These are phyloP conservation scores for Bos taurus DNA, from an alignment of 2,113 vertebrate genomes.

Conservation along the genomic window ARS-UCD2.0 NC_037331.1:118692501-118693000, in stretches of 20 bases:
- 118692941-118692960: not conserved
- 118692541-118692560: not conserved
- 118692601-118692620: not conserved
- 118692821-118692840: not conserved
- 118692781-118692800: rapidly evolving
- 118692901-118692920: not conserved
- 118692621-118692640: not conserved
- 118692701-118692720: not conserved
- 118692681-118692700: not conserved
- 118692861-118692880: not conserved
- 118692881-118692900: too few relatives aligned
- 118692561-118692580: not conserved
- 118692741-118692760: not conserved
- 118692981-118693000: not conserved
- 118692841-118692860: not conserved
- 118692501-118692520: rapidly evolving
- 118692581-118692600: not conserved
- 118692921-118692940: not conserved
- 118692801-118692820: rapidly evolving
- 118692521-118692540: rapidly evolving
- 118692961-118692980: not conserved
- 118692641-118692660: rapidly evolving
- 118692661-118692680: rapidly evolving
- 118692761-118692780: not conserved
- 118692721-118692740: not conserved